Evolutionary conservation across 2,113 vertebrate species (phyloP), one percentile per base, ranked within the genome.

Genomic region (Periophthalmus modestus): DNA sequence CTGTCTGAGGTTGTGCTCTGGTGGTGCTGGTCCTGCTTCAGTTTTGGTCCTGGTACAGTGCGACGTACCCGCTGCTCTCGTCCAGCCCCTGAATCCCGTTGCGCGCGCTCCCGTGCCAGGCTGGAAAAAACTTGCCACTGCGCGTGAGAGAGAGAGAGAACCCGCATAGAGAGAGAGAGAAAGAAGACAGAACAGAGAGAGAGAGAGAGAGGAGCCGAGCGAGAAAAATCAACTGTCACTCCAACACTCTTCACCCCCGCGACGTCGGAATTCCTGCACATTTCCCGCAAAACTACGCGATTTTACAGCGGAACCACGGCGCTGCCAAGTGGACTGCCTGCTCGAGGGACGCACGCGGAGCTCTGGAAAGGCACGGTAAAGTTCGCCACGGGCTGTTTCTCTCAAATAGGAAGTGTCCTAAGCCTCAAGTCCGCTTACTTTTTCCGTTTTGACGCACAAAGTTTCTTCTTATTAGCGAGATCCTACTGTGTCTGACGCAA

Each of bases 121-220:
- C 73, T 90, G 78, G 81, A 86, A 89, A 88, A 82, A 87, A 76
- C 85, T n/a, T 82, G 85, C 88, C 77, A 89, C 86, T 85, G 89
- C 90, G 91, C 85, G 28, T 36, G 62, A 13, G 62, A 65, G 34
- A 21, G 79, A 86, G 85, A 81, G 68, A 52, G 59, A n/a, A n/a
- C n/a, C n/a, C n/a, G n/a, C n/a, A n/a, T n/a, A 10, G 39, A 43
- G 39, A 43, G 9, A 43, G 39, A 36, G 34, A 36, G 34, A 36
- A 6, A 36, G 36, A 39, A 71, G 78, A 39, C 3, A 39, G n/a
- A n/a, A n/a, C n/a, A n/a, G n/a, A n/a, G n/a, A n/a, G n/a, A n/a
- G n/a, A n/a, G n/a, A n/a, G n/a, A n/a, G 4, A 39, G 36, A 39
- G 36, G 36, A 39, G 36, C 36, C 5, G 36, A 39, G 36, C 23